Percentiles rank a stretch among this genome's conserved stretches.
Evolutionary conservation across 1,140 invertebrate species (phyloP).

Genomic region (Drosophila kurseongensis): DNA sequence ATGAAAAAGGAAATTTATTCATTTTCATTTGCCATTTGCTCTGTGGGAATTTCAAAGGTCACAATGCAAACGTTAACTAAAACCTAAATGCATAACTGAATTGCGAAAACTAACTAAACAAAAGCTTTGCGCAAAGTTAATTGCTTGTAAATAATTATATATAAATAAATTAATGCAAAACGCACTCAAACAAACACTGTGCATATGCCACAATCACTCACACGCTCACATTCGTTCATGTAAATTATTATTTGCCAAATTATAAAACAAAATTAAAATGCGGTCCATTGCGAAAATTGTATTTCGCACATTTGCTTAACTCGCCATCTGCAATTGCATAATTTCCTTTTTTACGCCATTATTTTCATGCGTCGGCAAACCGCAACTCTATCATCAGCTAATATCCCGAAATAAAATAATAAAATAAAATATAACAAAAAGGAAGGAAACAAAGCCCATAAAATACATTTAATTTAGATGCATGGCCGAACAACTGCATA

Average conservation of each 20-base stretch:
- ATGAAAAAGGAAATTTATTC: constrained; percentile 24
- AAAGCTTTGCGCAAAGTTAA: constrained; percentile 62
- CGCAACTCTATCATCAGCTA: constrained; percentile 52
- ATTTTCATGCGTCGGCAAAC: constrained; percentile 56
- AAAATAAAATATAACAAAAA: constrained; percentile 22
- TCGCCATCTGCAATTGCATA: constrained; percentile 35
- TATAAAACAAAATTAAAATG: constrained; percentile 71
- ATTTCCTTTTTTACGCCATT: constrained; percentile 14
- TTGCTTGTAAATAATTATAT: constrained; percentile 82
- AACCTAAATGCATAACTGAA: constrained; percentile 42
- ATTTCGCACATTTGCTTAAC: constrained; percentile 43
- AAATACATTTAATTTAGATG: constrained; percentile 71
- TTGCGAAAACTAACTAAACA: constrained; percentile 42
- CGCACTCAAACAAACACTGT: constrained; percentile 62
- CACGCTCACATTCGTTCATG: constrained; percentile 25
- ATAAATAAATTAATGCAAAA: constrained; percentile 73
- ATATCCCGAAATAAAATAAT: constrained; percentile 33
- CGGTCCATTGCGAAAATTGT: constrained; percentile 61
- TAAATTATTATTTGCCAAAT: constrained; percentile 73
- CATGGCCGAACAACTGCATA: constrained; percentile 59
- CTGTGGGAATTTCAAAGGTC: constrained; percentile 14
- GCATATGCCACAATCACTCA: constrained; percentile 27
- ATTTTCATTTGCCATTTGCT: constrained; percentile 11
- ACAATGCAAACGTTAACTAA: constrained; percentile 43
- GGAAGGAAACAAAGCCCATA: constrained; percentile 21